Base-by-base conservation (phyloP, 2,888 invertebrate species). In the Monoplex corrugatus region DNA sequence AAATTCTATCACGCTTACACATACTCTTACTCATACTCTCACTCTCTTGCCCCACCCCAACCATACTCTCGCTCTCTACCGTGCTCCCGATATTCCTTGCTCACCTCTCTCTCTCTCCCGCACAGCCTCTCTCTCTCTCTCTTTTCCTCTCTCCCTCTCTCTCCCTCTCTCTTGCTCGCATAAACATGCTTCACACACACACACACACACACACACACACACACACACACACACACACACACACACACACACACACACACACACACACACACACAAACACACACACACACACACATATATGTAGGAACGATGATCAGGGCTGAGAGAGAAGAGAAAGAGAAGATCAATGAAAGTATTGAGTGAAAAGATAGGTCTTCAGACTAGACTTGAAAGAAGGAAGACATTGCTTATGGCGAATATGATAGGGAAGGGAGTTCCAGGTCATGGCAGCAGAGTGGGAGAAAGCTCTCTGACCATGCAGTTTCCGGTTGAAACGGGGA, bases 221-320 rank as follows among this genome's bases (percentile, higher is more conserved):
- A 35, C 32, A 75, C 75, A 35, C 32, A 75, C 75, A 35, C 75
- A 75, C 78, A 40, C 78, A 80, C 40, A 40, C 43, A 40, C 78
- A 23, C 78, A 40, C 78, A 40, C 78, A 80, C 78, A 40, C 78
- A 80, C 78, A 80, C 78, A 80, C 78, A 80, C 78, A 80, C 78
- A 40, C 78, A 78, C 40, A 40, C 78, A 78, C 78, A 78, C 78
- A 78, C 19, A 78, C 40, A 38, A 8, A 78, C 40, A 40, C 40
- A 10, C 78, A 78, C 78, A 80, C 40, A 80, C 6, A 80, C 23
- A 80, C 40, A 80, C 40, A 2, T 2, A 35, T 6, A 19, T 43
- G 6, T 35, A 13, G 16, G 10, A 8, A 80, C 43, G 43, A 6
- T 19, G 6, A 40, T 23, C 40, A 2, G 43, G 3, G 28, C 2